A percentile compares a stretch with the other conserved stretches of the same genome.
Evolutionary conservation across 35 echinoderm and acorn worm species (phyloP).

Genomic region (Lytechinus pictus): DNA sequence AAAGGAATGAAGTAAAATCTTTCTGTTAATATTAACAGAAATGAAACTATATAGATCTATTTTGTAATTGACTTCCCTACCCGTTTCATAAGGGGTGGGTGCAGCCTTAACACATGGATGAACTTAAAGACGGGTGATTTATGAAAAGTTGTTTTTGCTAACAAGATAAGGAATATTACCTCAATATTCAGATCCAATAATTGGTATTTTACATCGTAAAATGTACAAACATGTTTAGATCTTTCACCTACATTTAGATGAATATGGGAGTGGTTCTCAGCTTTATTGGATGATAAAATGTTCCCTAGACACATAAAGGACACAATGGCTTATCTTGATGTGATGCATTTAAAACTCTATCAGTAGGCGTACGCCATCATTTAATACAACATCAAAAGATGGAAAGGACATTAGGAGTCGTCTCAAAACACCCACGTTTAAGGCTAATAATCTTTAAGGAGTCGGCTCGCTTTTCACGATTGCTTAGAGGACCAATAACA

Average conservation of each 20-base stretch:
- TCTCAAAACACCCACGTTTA: neutral
- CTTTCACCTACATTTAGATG: neutral
- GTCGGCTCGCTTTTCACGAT: neutral
- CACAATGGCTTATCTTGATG: neutral
- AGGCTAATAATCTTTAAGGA: neutral
- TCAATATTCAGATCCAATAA: neutral
- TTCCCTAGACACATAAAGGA: neutral
- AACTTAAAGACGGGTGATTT: neutral
- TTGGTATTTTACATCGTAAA: neutral
- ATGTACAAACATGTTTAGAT: neutral
- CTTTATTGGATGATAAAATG: neutral
- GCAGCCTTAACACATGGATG: neutral
- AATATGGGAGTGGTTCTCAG: neutral
- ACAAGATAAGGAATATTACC: neutral
- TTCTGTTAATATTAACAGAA: no score
- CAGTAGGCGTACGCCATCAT: neutral
- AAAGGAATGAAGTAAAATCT: no score
- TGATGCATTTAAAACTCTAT: neutral
- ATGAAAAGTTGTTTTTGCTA: neutral
- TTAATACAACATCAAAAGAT: slow-evolving; percentile 9
- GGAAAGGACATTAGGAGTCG: neutral
- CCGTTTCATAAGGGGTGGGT: no score
- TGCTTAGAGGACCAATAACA: slow-evolving; percentile 10
- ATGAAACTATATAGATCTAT: no score
- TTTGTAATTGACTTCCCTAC: no score